These are phyloP conservation scores for Pampus argenteus DNA, from an alignment of 2,797 vertebrate genomes.

Conservation along the genomic window DNA sequence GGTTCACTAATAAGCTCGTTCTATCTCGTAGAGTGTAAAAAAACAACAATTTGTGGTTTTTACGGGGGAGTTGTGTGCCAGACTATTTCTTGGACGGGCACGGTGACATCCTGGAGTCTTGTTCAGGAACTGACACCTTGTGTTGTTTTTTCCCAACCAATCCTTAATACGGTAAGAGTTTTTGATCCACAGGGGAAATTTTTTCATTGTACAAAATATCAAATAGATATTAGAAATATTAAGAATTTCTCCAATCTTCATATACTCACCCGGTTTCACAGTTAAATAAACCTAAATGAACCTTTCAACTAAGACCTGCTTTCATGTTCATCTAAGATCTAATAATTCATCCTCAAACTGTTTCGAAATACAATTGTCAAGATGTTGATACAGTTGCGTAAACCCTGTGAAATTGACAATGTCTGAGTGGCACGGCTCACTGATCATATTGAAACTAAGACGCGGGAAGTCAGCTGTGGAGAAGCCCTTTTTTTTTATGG, in stretches of 20 bases:
- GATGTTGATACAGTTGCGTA: conserved; percentile 67
- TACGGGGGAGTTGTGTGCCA: not conserved
- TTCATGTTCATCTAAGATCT: conserved; percentile 46
- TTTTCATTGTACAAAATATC: not conserved
- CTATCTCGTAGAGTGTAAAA: not conserved
- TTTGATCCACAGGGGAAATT: not conserved
- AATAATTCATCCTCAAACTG: conserved; percentile 51
- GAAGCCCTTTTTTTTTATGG: conserved; percentile 68
- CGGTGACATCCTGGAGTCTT: no score
- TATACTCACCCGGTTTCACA: not conserved
- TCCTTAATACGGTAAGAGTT: not conserved
- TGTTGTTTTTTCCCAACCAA: not conserved
- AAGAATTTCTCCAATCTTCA: not conserved
- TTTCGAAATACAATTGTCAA: conserved; percentile 62
- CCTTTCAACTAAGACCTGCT: not conserved
- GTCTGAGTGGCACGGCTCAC: conserved; percentile 58
- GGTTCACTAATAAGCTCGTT: not conserved
- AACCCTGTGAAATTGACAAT: conserved; percentile 67
- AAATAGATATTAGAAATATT: not conserved
- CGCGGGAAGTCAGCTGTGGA: conserved; percentile 71
- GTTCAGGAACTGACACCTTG: not conserved
- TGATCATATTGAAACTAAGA: conserved; percentile 69
- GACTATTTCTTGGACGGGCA: no score
- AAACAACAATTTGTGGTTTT: not conserved
- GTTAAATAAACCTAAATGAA: not conserved